A percentile compares a stretch with the other conserved stretches of the same genome.
Conservation (phyloP, 1,140 invertebrate genomes). For the Bombus difficillimus region DNA sequence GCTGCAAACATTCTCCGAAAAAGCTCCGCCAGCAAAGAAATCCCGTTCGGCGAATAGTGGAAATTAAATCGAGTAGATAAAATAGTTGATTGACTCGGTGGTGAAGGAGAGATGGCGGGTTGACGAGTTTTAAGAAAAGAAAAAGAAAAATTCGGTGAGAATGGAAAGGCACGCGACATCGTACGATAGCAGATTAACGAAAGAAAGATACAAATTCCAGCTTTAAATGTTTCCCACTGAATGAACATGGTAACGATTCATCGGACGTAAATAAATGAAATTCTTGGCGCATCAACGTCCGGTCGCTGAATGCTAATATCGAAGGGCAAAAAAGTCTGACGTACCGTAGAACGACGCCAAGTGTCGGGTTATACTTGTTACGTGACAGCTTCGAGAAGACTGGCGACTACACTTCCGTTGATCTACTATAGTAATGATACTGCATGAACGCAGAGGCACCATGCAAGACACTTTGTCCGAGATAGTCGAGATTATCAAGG, state of each 20-base stretch:
- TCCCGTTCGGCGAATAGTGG: not conserved
- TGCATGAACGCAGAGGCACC: not conserved
- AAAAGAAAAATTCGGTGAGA: no score
- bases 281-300: not conserved
- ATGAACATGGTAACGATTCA: slow-evolving; percentile 6
- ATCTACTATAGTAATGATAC: slow-evolving; percentile 49
- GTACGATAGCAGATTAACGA: not conserved
- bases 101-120: no score
- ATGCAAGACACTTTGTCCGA: slow-evolving; percentile 11
- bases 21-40: not conserved
- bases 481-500: slow-evolving; percentile 1
- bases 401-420: slow-evolving; percentile 33
- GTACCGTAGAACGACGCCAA: no score
- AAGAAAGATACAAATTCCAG: not conserved
- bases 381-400: slow-evolving; percentile 25
- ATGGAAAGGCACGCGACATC: no score
- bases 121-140: no score
- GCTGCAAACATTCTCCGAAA: not conserved
- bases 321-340: not conserved
- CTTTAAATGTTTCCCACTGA: no score
- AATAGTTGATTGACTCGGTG: no score
- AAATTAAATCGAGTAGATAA: no score
- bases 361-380: slow-evolving; percentile 16
- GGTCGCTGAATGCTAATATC: slow-evolving; percentile 19
- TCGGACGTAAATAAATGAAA: slow-evolving; percentile 8